Evolutionary conservation across 2,797 vertebrate genomes (phyloP), one percentile per base, ranked within the genome.

Genomic region (Amniataba percoides): DNA sequence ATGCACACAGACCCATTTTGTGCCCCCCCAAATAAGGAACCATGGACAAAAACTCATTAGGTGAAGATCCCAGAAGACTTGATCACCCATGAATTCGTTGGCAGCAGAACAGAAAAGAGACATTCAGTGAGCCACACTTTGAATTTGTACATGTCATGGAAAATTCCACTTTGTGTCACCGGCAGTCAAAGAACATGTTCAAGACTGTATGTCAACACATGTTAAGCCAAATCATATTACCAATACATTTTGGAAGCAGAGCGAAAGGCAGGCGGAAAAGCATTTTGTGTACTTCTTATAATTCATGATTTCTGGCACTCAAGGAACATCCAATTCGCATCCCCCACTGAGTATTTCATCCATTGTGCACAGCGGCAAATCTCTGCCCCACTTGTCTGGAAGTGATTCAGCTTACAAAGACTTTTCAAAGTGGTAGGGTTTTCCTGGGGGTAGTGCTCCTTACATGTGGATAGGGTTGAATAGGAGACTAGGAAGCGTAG

Each of bases 281-380:
- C 61, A 65, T 85, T 82, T 77, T 91, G 77, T 88, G 71, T 86
- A 76, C 70, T 77, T 84, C 85, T 85, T 77, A 86, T 84, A 87
- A 89, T 87, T 87, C 78, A 84, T 82, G 86, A 85, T 87, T 88
- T 74, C 55, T 81, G 56, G 78, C 84, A 63, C 84, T 88, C 80
- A 76, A 87, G 66, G 83, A 89, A 89, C 86, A 88, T 90, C 81
- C 91, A 76, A 88, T 90, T 86, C 53, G 36, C 61, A 78, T 82
- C 86, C 78, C 90, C 86, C 65, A 75, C 81, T 83, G 86, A 88
- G 82, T 78, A 80, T 85, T 89, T 88, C 80, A 87, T 83, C 83
- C 85, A 84, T 93, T 94, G 86, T 88, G 87, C 86, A 80, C 85
- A 83, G 88, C 84, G 74, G 80, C 81, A 91, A 89, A 88, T 90